These are phyloP conservation scores for Nemotelus nigrinus DNA, from an alignment of 2,888 invertebrate species.

Conservation along the genomic window DNA sequence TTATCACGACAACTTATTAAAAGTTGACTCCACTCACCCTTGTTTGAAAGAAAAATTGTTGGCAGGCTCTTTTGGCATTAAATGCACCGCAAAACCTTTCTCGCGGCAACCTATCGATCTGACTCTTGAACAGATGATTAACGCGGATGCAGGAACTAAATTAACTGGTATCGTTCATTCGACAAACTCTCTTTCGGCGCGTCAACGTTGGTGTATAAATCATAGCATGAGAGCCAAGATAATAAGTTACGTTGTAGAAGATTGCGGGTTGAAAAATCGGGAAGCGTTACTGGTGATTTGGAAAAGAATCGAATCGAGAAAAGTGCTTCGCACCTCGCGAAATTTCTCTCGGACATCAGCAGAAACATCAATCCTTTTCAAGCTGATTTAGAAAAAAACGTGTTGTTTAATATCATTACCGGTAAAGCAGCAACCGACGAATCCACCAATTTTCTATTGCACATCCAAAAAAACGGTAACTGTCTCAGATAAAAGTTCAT, in stretches of 20 bases:
- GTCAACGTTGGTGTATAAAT: conserved; percentile 51
- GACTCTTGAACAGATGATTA: conserved; percentile 32
- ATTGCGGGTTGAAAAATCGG: conserved; percentile 1
- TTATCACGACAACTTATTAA: conserved; percentile 57
- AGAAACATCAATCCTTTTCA: conserved; percentile 24
- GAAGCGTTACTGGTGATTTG: conserved; percentile 35
- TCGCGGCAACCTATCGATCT: conserved; percentile 38
- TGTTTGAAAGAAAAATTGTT: conserved; percentile 52
- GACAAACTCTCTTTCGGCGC: conserved; percentile 52
- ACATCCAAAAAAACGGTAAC: conserved; percentile 51
- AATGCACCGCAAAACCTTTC: conserved; percentile 52
- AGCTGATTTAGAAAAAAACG: conserved; percentile 34
- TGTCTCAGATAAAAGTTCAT: conserved; percentile 53
- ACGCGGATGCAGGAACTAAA: conserved; percentile 26
- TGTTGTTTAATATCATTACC: conserved; percentile 54
- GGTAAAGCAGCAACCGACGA: conserved; percentile 53
- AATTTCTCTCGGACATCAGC: conserved; percentile 26
- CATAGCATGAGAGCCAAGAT: conserved; percentile 46
- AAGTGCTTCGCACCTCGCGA: conserved; percentile 39
- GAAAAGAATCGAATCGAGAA: neutral
- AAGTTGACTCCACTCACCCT: conserved; percentile 57
- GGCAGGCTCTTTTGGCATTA: conserved; percentile 57
- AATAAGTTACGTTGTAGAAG: conserved; percentile 47
- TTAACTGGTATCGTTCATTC: conserved; percentile 52
- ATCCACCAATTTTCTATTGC: conserved; percentile 53